Percentiles rank a stretch among this genome's conserved stretches.
These are phyloP conservation scores for Coccyzus lansbergi DNA, from an alignment of 2,797 vertebrate species.

Conservation along the genomic window DNA sequence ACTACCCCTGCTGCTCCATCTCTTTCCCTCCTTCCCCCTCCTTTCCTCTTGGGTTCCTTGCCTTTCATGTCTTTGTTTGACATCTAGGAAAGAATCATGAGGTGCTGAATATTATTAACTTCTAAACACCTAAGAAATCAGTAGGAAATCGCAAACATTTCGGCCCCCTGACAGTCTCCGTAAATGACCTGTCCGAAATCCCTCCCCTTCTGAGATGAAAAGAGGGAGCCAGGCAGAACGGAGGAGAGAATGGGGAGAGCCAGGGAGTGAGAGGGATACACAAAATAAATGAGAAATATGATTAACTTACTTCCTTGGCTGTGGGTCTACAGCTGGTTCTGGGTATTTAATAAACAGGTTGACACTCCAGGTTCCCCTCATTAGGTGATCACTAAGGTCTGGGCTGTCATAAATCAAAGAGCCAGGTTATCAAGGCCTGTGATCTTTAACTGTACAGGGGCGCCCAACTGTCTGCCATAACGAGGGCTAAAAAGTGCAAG, in stretches of 20 bases:
- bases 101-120: conserved; percentile 83
- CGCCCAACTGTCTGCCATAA: conserved; percentile 95
- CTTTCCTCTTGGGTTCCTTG: conserved; percentile 70
- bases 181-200: conserved; percentile 72
- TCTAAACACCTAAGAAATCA: conserved; percentile 83
- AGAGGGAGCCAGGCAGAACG: conserved; percentile 74
- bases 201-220: conserved; percentile 75
- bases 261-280: neutral
- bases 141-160: conserved; percentile 78
- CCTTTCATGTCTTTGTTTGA: conserved; percentile 81
- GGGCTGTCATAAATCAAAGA: conserved; percentile 92
- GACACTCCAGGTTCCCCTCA: conserved; percentile 94
- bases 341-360: conserved; percentile 99
- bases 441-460: conserved; percentile 95
- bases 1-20: neutral
- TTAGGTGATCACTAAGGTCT: conserved; percentile 92
- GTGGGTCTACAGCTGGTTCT: conserved; percentile 88
- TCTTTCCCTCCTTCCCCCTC: conserved; percentile 47
- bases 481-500: conserved; percentile 86
- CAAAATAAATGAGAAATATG: conserved; percentile 82
- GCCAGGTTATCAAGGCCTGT: conserved; percentile 96
- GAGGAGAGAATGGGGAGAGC: conserved; percentile 47
- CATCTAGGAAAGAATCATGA: conserved; percentile 79
- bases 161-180: conserved; percentile 68
- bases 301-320: conserved; percentile 77